phyloP scores from a whole-genome alignment of 2,888 invertebrate species.

The Incurvaria masculella region DNA sequence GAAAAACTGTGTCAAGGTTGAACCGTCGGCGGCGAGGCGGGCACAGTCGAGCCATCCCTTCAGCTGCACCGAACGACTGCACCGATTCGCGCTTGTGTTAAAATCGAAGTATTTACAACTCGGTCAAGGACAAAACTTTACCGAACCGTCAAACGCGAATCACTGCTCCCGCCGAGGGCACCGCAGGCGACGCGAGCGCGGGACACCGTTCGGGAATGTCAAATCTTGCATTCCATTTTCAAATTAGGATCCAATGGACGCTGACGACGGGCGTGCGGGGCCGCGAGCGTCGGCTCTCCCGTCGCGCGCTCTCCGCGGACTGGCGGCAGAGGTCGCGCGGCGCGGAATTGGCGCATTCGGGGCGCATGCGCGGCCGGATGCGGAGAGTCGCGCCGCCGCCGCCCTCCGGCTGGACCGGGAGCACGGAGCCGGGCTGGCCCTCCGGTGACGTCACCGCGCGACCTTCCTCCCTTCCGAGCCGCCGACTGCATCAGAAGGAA shows the following conservation, averaged over 20 bases:
- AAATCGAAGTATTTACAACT: background rate
- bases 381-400: background rate
- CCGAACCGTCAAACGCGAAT: conserved; percentile 1
- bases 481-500: background rate
- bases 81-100: background rate
- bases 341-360: conserved; percentile 13
- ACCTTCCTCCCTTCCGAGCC: background rate
- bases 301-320: conserved; percentile 9
- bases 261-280: background rate
- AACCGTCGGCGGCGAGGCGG: conserved; percentile 9
- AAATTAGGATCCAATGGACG: background rate
- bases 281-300: background rate
- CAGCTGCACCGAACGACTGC: background rate
- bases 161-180: conserved; percentile 6
- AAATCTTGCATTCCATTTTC: background rate
- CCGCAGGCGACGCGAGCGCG: conserved; percentile 4
- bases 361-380: conserved; percentile 11
- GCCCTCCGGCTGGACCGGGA: background rate
- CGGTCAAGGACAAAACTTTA: background rate
- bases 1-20: conserved; percentile 13
- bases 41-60: background rate
- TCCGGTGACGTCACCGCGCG: background rate
- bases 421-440: background rate
- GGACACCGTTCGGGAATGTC: no score
- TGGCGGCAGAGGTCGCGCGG: conserved; percentile 12